Conservation (phyloP, 2,113 vertebrate genomes). For the Tachysurus vachellii region DNA sequence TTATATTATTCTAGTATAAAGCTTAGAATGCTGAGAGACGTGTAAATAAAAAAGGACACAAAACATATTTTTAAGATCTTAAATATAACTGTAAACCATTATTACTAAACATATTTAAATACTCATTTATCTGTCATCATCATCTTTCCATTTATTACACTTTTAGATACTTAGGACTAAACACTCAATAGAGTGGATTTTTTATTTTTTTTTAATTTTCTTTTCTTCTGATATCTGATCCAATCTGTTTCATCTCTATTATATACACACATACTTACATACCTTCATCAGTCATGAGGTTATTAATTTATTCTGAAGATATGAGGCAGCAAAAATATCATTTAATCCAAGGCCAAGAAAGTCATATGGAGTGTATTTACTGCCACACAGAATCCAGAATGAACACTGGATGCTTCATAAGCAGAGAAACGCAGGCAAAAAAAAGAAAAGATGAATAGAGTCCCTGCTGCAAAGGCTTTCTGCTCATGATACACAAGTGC, state of each 20-base stretch:
- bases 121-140: no score
- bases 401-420: constrained; percentile 9
- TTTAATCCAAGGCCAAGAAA: constrained; percentile 15
- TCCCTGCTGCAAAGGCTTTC: not conserved
- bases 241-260: not conserved
- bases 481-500: not conserved
- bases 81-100: no score
- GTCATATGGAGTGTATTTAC: constrained; percentile 20
- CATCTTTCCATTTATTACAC: no score
- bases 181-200: no score
- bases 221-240: no score
- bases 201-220: no score
- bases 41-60: no score
- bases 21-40: no score
- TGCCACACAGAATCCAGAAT: not conserved
- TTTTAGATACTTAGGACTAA: no score
- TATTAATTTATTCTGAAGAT: not conserved
- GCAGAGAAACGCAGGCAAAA: not conserved
- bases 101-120: no score
- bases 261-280: constrained; percentile 8
- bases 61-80: no score
- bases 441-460: not conserved
- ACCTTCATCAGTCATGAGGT: not conserved
- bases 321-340: not conserved
- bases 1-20: no score